Evolutionary conservation across 2,113 vertebrate genomes (phyloP).

Genomic region (Rhinoptilus africanus): DNA sequence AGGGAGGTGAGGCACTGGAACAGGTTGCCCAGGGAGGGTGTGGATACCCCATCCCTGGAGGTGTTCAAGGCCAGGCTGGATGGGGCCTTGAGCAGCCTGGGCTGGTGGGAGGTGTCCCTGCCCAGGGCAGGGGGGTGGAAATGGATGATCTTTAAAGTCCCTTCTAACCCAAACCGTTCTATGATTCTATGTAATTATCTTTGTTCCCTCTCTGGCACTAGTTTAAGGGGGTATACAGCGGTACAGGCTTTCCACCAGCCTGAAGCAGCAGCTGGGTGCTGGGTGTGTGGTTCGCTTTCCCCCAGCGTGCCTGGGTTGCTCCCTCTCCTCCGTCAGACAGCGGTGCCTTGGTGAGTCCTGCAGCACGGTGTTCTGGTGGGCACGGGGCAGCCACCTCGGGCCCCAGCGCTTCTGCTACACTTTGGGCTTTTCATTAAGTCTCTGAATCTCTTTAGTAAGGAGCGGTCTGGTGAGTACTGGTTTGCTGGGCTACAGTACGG

Average conservation of each 20-base stretch:
- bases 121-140: too few relatives aligned
- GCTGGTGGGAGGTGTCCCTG: too few relatives aligned
- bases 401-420: not conserved
- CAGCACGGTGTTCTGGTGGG: not conserved
- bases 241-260: not conserved
- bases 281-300: not conserved
- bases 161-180: too few relatives aligned
- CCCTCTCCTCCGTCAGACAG: rapidly evolving
- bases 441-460: rapidly evolving
- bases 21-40: too few relatives aligned
- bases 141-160: too few relatives aligned
- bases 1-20: too few relatives aligned
- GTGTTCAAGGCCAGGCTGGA: too few relatives aligned
- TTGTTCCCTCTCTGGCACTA: not conserved
- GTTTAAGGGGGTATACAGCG: not conserved
- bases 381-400: not conserved
- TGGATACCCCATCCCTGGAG: too few relatives aligned
- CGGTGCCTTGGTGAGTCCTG: rapidly evolving
- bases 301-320: rapidly evolving
- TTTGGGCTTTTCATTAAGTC: not conserved
- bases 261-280: not conserved
- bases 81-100: too few relatives aligned
- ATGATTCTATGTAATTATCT: not conserved
- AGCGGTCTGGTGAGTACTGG: rapidly evolving
- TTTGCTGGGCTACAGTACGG: rapidly evolving